These are phyloP conservation scores for Chelidonichthys spinosus DNA, from an alignment of 2,797 vertebrate species.

Conservation along the genomic window DNA sequence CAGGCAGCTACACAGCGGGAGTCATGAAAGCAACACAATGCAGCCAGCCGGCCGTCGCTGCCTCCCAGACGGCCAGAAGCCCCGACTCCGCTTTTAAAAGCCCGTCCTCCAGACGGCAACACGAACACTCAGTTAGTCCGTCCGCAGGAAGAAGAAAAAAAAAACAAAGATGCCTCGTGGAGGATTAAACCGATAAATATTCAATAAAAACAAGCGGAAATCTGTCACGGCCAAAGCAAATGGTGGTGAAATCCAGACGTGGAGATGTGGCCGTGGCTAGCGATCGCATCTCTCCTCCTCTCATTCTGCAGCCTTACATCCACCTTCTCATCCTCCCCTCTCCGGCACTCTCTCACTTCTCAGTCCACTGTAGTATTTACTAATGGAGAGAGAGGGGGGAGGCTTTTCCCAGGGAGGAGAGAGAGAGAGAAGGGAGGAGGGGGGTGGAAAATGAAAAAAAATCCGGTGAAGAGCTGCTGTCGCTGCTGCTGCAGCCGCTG, in stretches of 20 bases:
- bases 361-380: constrained; percentile 61
- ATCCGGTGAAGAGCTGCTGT: constrained; percentile 83
- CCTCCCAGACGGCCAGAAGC: constrained; percentile 83
- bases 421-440: not conserved
- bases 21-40: constrained; percentile 96
- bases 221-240: constrained; percentile 44
- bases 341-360: constrained; percentile 77
- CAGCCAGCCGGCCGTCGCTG: constrained; percentile 84
- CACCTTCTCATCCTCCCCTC: constrained; percentile 66
- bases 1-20: constrained; percentile 93
- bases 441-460: constrained; percentile 43
- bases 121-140: constrained; percentile 22
- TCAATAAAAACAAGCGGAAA: constrained; percentile 25
- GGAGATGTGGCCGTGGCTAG: constrained; percentile 68
- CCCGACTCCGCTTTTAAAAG: constrained; percentile 54
- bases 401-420: constrained; percentile 33
- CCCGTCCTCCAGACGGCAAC: constrained; percentile 24
- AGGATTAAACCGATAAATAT: constrained; percentile 17
- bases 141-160: not conserved
- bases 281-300: constrained; percentile 64
- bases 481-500: constrained; percentile 77
- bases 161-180: constrained; percentile 15
- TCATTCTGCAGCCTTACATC: constrained; percentile 53
- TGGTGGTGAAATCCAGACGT: constrained; percentile 80
- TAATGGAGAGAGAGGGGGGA: constrained; percentile 41